Evolutionary conservation across 2,797 vertebrate genomes (phyloP), one percentile per base, ranked within the genome.

Genomic region (Oryzias sinensis): DNA sequence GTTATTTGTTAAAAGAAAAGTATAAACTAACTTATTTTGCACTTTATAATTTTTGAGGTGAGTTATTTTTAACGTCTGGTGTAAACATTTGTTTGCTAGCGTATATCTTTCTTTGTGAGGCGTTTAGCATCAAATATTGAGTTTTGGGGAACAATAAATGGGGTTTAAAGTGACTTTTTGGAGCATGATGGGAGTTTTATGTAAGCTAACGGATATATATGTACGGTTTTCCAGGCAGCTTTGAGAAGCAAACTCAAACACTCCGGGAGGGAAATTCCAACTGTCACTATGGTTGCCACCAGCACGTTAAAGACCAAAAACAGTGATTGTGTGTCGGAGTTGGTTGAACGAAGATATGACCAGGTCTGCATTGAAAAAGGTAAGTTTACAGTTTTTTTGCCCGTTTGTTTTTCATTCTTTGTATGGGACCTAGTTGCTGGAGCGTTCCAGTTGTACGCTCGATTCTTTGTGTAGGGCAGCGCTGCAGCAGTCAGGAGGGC

Each of bases 301-400:
- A 91, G 88, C 87, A 87, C 71, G 22, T 37, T 94, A 58, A 92
- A 87, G 53, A 74, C 72, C 71, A 92, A 91, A 77, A 90, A 76
- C 72, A 49, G 79, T 25, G 88, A 88, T 11, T 83, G 81, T 0
- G 22, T 89, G 52, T 89, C 74, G 0, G 90, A 90, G 8, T 27
- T 81, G 65, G 53, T 81, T n/a, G 87, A 85, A 29, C 60, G 78
- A 22, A 82, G 85, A 65, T 90, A 71, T 48, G 85, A 90, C 37
- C 85, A 80, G 17, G 64, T 61, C n/a, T 89, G 72, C 70, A 84
- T 91, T 43, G 91, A 91, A 16, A 91, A 91, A 80, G 91, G 94
- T 93, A 54, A 56, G 70, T n/a, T 7, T 9, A 2, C 47, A n/a
- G 20, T 47, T 27, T 55, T 49, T 13, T 54, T 4, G 43, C 7